phyloP scores from a whole-genome alignment of 2,113 vertebrate species.

The Oplegnathus fasciatus region DNA sequence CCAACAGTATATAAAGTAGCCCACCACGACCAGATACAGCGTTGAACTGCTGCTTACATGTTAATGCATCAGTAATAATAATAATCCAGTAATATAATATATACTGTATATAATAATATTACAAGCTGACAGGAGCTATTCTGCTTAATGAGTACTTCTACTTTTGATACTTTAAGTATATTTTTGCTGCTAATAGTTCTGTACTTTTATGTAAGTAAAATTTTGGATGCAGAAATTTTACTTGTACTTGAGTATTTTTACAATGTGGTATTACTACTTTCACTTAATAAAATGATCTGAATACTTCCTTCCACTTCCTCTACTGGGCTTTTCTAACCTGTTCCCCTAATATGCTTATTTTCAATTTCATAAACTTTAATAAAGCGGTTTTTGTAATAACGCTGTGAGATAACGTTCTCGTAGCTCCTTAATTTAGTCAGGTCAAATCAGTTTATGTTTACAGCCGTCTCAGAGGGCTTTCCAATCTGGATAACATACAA shows the following conservation, averaged over 20 bases:
- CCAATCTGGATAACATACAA: too few relatives aligned
- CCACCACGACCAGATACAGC: too few relatives aligned
- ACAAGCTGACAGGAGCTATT: not conserved
- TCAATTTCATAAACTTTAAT: too few relatives aligned
- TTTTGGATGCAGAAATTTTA: too few relatives aligned
- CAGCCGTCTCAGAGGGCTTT: too few relatives aligned
- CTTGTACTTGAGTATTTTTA: not conserved
- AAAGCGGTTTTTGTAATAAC: too few relatives aligned
- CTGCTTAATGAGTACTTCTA: not conserved
- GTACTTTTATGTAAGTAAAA: too few relatives aligned
- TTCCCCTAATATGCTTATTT: not conserved
- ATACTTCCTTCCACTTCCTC: not conserved
- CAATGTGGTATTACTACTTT: not conserved
- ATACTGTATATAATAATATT: not conserved
- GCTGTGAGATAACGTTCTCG: too few relatives aligned
- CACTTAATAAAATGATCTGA: not conserved
- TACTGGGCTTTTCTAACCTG: not conserved
- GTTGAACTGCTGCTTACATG: not conserved
- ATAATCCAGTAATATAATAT: not conserved
- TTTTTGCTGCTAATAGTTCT: too few relatives aligned
- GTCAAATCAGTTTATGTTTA: too few relatives aligned
- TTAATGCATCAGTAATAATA: not conserved
- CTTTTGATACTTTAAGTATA: not conserved
- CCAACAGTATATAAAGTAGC: not conserved
- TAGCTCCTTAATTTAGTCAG: too few relatives aligned